Conservation (phyloP, 2,797 vertebrate genomes). For the Potorous gilbertii region DNA sequence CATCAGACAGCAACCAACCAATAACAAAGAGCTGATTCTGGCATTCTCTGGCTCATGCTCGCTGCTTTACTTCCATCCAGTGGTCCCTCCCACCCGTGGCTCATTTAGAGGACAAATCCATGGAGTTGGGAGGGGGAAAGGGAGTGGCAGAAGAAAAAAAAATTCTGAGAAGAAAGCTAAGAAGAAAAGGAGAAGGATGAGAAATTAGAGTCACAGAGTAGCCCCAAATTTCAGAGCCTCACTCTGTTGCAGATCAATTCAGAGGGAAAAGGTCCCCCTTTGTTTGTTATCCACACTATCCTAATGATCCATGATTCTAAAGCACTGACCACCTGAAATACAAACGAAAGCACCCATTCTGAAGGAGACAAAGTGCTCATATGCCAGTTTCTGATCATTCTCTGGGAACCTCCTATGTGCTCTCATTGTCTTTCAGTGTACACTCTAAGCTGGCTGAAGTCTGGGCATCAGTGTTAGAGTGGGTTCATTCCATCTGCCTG, state of each 20-base stretch:
- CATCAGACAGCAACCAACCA: constrained; percentile 83
- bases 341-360: constrained; percentile 29
- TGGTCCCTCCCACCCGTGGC: constrained; percentile 66
- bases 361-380: constrained; percentile 34
- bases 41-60: constrained; percentile 83
- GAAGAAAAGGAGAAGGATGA: constrained; percentile 25
- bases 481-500: constrained; percentile 22
- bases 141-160: constrained; percentile 32
- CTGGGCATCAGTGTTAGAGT: neutral
- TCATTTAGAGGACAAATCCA: constrained; percentile 72
- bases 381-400: constrained; percentile 42
- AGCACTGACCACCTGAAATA: constrained; percentile 46
- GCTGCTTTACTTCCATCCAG: constrained; percentile 69
- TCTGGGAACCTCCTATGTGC: neutral
- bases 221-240: constrained; percentile 17
- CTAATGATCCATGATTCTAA: neutral
- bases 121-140: constrained; percentile 61
- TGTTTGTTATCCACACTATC: neutral
- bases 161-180: constrained; percentile 47
- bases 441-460: constrained; percentile 1
- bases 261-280: constrained; percentile 34
- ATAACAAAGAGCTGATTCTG: constrained; percentile 85
- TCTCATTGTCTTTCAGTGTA: constrained; percentile 39
- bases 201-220: constrained; percentile 32
- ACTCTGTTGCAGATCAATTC: constrained; percentile 19